phyloP scores from a whole-genome alignment of 2,113 vertebrate species.

The Protobothrops mucrosquamatus region DNA sequence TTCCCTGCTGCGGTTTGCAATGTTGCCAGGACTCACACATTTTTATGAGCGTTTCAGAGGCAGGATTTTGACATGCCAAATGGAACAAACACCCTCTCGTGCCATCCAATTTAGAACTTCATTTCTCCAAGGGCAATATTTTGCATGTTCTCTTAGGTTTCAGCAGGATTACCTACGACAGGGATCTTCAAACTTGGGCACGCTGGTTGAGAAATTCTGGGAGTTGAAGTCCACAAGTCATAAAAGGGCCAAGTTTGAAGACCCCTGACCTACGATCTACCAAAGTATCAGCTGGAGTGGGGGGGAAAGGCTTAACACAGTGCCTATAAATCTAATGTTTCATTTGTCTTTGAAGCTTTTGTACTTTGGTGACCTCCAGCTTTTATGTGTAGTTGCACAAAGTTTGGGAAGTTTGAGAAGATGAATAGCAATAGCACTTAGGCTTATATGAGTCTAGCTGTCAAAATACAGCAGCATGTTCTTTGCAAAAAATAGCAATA shows the following conservation, averaged over 20 bases:
- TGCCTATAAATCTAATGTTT: neutral
- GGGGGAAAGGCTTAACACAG: neutral
- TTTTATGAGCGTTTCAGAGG: conserved; percentile 68
- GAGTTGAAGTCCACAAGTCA: too few relatives aligned
- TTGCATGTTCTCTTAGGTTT: conserved; percentile 56
- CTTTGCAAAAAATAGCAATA: neutral
- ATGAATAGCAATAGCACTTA: neutral
- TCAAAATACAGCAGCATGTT: neutral
- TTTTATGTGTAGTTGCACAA: neutral
- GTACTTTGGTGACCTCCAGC: neutral
- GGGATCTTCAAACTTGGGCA: too few relatives aligned
- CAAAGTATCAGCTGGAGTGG: neutral
- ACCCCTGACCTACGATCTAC: conserved; percentile 28
- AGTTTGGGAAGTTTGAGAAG: neutral
- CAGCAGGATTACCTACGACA: neutral
- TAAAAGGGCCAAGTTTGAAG: too few relatives aligned
- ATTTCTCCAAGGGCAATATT: conserved; percentile 57
- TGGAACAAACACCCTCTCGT: conserved; percentile 42
- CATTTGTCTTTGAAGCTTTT: neutral
- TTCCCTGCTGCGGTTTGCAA: conserved; percentile 62
- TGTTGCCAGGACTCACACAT: conserved; percentile 66
- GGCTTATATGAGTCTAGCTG: neutral
- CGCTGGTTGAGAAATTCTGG: too few relatives aligned
- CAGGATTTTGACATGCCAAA: conserved; percentile 60
- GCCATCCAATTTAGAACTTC: conserved; percentile 49